A percentile compares a stretch with the other conserved stretches of the same genome.
These are phyloP conservation scores for Pagetopsis macropterus DNA, from an alignment of 2,797 vertebrate genomes.

Conservation along the genomic window DNA sequence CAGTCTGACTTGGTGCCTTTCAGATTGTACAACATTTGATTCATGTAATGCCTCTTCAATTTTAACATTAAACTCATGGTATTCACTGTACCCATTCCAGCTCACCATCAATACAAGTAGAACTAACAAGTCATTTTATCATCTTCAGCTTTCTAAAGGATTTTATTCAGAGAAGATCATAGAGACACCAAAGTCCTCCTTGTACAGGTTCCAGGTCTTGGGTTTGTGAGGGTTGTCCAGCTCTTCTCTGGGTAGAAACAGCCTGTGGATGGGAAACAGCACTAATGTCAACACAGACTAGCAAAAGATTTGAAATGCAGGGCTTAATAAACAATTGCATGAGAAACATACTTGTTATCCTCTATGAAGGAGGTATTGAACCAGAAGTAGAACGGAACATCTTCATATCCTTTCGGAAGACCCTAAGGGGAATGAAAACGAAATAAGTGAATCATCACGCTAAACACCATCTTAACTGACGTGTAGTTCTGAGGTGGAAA, in stretches of 20 bases:
- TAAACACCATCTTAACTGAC: neutral
- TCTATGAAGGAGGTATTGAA: constrained; percentile 94
- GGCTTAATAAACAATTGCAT: neutral
- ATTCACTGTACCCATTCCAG: constrained; percentile 21
- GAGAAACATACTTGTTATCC: constrained; percentile 86
- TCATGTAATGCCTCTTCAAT: neutral
- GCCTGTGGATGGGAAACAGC: constrained; percentile 72
- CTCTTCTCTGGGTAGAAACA: constrained; percentile 90
- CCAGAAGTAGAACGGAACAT: constrained; percentile 96
- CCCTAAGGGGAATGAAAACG: constrained; percentile 73
- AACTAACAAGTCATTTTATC: constrained; percentile 3
- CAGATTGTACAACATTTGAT: neutral
- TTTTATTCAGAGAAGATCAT: constrained; percentile 84
- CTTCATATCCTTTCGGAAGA: constrained; percentile 92
- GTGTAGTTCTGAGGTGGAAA: neutral
- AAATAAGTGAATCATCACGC: neutral
- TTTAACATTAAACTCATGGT: constrained; percentile 12
- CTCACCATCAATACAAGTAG: neutral
- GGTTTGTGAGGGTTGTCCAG: constrained; percentile 95
- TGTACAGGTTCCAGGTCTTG: constrained; percentile 92
- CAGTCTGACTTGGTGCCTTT: neutral
- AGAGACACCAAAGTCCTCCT: constrained; percentile 90
- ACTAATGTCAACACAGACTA: neutral
- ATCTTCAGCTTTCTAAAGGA: neutral
- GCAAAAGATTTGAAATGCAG: accelerated